Conservation (phyloP, 2,797 vertebrate species). For the Manis crassicaudata region DNA sequence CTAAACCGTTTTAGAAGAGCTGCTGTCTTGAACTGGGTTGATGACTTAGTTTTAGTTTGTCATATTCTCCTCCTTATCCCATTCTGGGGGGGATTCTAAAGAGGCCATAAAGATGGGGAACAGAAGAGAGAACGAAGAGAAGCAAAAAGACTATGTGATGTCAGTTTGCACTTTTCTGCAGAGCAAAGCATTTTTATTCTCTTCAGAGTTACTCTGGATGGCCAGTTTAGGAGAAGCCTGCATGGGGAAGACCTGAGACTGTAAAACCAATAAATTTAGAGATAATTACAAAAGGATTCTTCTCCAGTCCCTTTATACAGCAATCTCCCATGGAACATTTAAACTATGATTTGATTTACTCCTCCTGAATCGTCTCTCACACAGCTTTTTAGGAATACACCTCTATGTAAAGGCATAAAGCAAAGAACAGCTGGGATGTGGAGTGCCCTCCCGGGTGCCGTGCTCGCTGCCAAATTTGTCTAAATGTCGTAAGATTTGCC, state of each 20-base stretch:
- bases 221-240: background rate
- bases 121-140: background rate
- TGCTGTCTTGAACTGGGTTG: background rate
- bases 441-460: slow-evolving; percentile 68
- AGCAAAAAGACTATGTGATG: background rate
- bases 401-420: slow-evolving; percentile 56
- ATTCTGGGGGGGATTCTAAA: background rate
- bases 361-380: background rate
- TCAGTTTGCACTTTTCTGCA: background rate
- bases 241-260: background rate
- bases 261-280: slow-evolving; percentile 46
- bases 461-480: slow-evolving; percentile 71
- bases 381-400: slow-evolving; percentile 54
- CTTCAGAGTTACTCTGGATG: background rate
- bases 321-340: slow-evolving; percentile 6
- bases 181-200: background rate
- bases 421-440: slow-evolving; percentile 67
- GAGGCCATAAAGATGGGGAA: background rate
- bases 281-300: slow-evolving; percentile 48
- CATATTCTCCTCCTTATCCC: background rate
- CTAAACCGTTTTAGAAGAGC: background rate
- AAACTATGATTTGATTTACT: slow-evolving; percentile 60
- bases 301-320: background rate
- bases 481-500: slow-evolving; percentile 76
- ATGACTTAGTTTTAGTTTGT: background rate